A percentile compares a stretch with the other conserved stretches of the same genome.
These are phyloP conservation scores for Pluvianellus socialis DNA, from an alignment of 2,113 vertebrate species.

Conservation along the genomic window DNA sequence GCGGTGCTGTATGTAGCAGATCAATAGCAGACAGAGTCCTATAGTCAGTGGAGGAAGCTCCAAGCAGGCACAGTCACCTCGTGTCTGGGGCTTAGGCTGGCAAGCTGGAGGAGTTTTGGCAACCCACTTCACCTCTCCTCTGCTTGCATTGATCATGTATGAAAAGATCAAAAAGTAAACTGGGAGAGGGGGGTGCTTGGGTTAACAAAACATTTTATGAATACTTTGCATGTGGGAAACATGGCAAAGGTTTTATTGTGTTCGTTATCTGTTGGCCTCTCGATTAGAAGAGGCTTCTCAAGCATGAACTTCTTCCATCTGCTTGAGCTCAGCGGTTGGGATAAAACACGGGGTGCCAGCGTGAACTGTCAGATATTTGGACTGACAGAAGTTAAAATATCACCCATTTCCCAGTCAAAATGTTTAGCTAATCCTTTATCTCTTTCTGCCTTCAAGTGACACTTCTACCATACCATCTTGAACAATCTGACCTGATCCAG, in stretches of 20 bases:
- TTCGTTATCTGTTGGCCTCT: not conserved
- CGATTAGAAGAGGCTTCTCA: not conserved
- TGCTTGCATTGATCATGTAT: accelerated
- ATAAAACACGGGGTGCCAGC: not conserved
- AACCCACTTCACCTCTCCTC: not conserved
- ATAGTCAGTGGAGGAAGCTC: not conserved
- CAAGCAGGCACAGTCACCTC: accelerated
- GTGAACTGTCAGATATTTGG: not conserved
- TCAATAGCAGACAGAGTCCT: not conserved
- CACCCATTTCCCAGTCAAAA: not conserved
- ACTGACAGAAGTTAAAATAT: not conserved
- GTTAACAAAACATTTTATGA: not conserved
- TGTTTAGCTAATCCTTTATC: not conserved
- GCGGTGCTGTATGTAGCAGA: not conserved
- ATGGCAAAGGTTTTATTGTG: too few relatives aligned
- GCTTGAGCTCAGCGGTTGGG: not conserved
- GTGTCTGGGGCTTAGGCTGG: not conserved
- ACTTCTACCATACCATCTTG: not conserved
- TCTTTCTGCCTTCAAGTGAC: not conserved
- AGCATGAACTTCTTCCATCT: not conserved
- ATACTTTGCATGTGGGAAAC: not conserved
- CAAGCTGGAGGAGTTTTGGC: not conserved
- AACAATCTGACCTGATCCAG: not conserved
- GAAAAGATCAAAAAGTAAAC: not conserved
- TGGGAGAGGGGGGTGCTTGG: not conserved